phyloP scores from a whole-genome alignment of 2,888 invertebrate species.

The Merodon equestris region DNA sequence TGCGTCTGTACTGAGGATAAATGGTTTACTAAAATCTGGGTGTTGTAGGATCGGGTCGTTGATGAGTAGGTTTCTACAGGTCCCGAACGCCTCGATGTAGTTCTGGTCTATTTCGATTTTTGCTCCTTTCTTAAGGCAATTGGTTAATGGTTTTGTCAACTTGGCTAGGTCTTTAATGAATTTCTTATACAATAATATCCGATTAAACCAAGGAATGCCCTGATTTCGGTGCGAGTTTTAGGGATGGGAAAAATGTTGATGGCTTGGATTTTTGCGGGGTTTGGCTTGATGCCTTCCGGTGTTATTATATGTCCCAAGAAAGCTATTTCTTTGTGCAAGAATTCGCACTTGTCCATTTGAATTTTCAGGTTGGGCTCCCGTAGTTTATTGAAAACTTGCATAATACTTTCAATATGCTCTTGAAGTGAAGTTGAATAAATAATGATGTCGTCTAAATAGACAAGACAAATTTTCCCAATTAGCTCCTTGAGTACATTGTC shows the following conservation, averaged over 20 bases:
- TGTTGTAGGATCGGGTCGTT: constrained; percentile 24
- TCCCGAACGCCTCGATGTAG: constrained; percentile 16
- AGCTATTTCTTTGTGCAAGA: constrained; percentile 57
- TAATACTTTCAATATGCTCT: constrained; percentile 55
- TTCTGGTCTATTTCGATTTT: constrained; percentile 11
- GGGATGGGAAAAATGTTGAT: constrained; percentile 36
- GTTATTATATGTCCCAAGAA: constrained; percentile 71
- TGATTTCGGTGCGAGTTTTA: constrained; percentile 13
- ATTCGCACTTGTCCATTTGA: constrained; percentile 62
- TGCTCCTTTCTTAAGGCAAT: constrained; percentile 14
- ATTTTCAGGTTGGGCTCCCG: constrained; percentile 8
- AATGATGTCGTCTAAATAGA: constrained; percentile 70
- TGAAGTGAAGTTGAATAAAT: constrained; percentile 59
- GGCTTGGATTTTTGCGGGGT: constrained; percentile 14
- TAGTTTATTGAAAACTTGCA: constrained; percentile 16
- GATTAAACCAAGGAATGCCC: constrained; percentile 9
- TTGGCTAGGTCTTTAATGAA: constrained; percentile 21
- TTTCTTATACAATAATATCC: constrained; percentile 19
- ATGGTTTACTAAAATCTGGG: constrained; percentile 27
- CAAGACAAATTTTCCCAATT: constrained; percentile 30
- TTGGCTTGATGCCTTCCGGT: constrained; percentile 16
- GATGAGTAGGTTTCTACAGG: constrained; percentile 16
- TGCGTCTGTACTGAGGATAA: constrained; percentile 20
- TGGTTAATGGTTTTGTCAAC: constrained; percentile 26
- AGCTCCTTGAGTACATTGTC: constrained; percentile 7